Evolutionary conservation across 2,113 vertebrate genomes (phyloP), one percentile per base, ranked within the genome.

Genomic region (Pelvicachromis taeniatus): DNA sequence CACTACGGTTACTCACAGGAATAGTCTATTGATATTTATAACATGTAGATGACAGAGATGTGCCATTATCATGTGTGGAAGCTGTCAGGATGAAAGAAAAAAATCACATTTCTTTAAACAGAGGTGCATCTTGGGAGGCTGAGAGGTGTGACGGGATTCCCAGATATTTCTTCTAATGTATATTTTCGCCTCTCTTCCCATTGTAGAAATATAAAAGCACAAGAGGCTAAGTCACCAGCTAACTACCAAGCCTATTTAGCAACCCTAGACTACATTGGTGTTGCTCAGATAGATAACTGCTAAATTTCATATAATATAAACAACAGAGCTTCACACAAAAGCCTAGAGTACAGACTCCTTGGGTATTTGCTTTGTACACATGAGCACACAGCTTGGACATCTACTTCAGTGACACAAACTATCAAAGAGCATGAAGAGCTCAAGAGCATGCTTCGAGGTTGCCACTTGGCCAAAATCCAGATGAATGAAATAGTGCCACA

Each of bases 1-100:
- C 14, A 7, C 65, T 68, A 75, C 75, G 81, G 61, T 78, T 75
- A 83, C 61, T 12, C 68, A 16, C 77, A 55, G 38, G 58, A 68
- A 81, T 9, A 33, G 61, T 85, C 81, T 88, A 85, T 91, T 92
- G 93, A 93, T 93, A 92, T 94, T 92, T 91, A 90, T 91, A 88
- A 87, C 89, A 91, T 92, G 91, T 82, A 89, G 91, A 92, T 88
- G 91, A 90, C 86, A 85, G 80, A 91, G 89, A 89, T 87, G 82
- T 63, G 77, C 83, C 82, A 80, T 88, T 83, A 83, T 78, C 79
- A 54, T 81, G 84, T 75, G 70, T 58, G 52, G 61, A 48, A 80
- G 75, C 81, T 81, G 87, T 89, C 87, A 63, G 52, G 68, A 89
- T 85, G 83, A 80, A 82, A 84, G 78, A 78, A 65, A 58, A 63